Evolutionary conservation across 2,888 invertebrate species (phyloP).

Genomic region (Sicus ferrugineus): DNA sequence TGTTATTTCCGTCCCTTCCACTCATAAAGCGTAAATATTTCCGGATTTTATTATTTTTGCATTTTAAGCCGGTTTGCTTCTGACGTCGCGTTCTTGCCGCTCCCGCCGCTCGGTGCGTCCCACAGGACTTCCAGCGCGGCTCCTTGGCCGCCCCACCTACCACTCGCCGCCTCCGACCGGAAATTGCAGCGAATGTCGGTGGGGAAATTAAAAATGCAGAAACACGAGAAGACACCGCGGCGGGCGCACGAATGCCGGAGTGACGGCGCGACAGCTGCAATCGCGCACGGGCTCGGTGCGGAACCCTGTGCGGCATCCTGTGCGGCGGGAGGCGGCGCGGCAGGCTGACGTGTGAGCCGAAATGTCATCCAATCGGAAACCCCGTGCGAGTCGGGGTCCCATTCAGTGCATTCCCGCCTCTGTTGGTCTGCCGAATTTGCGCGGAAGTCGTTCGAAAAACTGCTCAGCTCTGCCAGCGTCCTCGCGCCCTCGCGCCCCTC

Average conservation of each 20-base stretch:
- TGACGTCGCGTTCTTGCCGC: background rate
- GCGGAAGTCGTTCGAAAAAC: background rate
- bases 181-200: constrained; percentile 41
- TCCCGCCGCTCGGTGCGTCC: constrained; percentile 27
- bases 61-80: constrained; percentile 5
- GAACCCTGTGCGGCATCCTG: constrained; percentile 3
- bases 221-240: constrained; percentile 36
- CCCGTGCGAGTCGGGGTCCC: too few species aligned
- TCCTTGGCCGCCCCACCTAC: constrained; percentile 14
- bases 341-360: background rate
- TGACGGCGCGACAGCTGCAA: constrained; percentile 29
- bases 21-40: constrained; percentile 52
- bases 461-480: too few species aligned
- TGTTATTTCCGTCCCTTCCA: constrained; percentile 60
- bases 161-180: constrained; percentile 15
- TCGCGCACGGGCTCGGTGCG: constrained; percentile 14
- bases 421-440: background rate
- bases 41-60: constrained; percentile 46
- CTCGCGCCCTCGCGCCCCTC: too few species aligned
- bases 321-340: too few species aligned
- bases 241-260: constrained; percentile 1
- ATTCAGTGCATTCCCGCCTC: background rate
- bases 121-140: background rate
- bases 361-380: constrained; percentile 16
- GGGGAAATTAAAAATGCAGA: constrained; percentile 40